Conservation (phyloP, 2,888 invertebrate genomes). For the Melanchra persicariae region DNA sequence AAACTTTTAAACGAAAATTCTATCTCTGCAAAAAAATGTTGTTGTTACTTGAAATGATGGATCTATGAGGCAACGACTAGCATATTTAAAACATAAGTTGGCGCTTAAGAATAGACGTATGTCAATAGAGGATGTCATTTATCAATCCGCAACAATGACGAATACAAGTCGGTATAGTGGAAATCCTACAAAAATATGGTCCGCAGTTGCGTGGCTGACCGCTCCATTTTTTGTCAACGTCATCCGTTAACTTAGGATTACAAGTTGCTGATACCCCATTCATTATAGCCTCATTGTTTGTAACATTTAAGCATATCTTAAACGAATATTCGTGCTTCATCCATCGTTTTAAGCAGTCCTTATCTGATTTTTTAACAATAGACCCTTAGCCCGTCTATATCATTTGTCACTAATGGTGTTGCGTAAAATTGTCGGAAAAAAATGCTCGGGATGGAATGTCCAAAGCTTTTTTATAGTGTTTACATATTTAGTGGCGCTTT, state of each 20-base stretch:
- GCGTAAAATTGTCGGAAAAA: constrained; percentile 58
- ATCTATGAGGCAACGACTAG: constrained; percentile 5
- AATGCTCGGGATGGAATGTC: constrained; percentile 37
- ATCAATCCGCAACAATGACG: constrained; percentile 32
- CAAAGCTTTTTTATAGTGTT: constrained; percentile 44
- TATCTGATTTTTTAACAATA: constrained; percentile 67
- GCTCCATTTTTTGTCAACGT: constrained; percentile 14
- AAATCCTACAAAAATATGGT: constrained; percentile 39
- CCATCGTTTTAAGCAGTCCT: constrained; percentile 52
- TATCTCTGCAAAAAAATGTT: not conserved
- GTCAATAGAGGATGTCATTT: constrained; percentile 37
- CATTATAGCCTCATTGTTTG: constrained; percentile 55
- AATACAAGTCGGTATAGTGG: constrained; percentile 8
- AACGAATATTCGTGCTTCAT: constrained; percentile 60
- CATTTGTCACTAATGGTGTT: constrained; percentile 65
- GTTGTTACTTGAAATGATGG: constrained; percentile 2
- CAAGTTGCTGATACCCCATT: constrained; percentile 46
- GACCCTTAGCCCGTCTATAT: constrained; percentile 42
- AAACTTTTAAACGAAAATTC: constrained; percentile 2
- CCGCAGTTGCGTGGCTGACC: not conserved
- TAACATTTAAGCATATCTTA: constrained; percentile 65
- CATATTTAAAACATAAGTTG: constrained; percentile 27
- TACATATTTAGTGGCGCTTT: constrained; percentile 42
- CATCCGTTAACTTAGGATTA: constrained; percentile 24
- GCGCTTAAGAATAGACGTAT: constrained; percentile 17